Base-by-base conservation (phyloP, 2,888 invertebrate genomes). In the Pelosia muscerda region DNA sequence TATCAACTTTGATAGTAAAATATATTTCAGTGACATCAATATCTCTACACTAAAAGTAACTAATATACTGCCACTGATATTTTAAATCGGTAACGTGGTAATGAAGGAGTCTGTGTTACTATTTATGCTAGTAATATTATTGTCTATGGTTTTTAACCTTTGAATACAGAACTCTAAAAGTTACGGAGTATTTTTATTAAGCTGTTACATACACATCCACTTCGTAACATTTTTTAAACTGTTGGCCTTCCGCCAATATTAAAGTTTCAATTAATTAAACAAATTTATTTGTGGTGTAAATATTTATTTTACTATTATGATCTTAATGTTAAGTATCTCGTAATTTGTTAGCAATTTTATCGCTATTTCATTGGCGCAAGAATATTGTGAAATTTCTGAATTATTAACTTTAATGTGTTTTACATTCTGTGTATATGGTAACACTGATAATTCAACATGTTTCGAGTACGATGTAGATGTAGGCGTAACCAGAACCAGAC, bases 291-390 rank as follows among this genome's bases (percentile, higher is more conserved):
- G 15, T 2, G 5, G 5, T 42, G 62, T 68, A 60, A 69, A 69
- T 34, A 65, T 19, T 25, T 2, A 58, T 68, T 73, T 77, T 75
- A 77, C 73, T 68, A 73, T 59, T n/a, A 64, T 69, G 42, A 31
- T 23, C 60, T 10, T 56, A 42, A 66, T 67, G 53, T 77, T 72
- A 66, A 73, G 34, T 23, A 26, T 13, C 19, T 69, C 69, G 49
- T 71, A 63, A 67, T 49, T 77, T 59, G 38, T 19, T 15, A 23
- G 1, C 1, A 13, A 22, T 23, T 61, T 56, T 61, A 66, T 60
- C 15, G 60, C 26, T 25, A 34, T 65, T 65, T 65, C 60, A 65
- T 65, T 22, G 65, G 8, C 61, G 9, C 8, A 6, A 49, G 1
- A 19, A 42, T 54, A 22, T 28, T 19, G 4, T 49, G 42, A 34